A percentile compares a stretch with the other conserved stretches of the same genome.
These are phyloP conservation scores for Bucco capensis DNA, from an alignment of 2,113 vertebrate genomes.

Conservation along the genomic window DNA sequence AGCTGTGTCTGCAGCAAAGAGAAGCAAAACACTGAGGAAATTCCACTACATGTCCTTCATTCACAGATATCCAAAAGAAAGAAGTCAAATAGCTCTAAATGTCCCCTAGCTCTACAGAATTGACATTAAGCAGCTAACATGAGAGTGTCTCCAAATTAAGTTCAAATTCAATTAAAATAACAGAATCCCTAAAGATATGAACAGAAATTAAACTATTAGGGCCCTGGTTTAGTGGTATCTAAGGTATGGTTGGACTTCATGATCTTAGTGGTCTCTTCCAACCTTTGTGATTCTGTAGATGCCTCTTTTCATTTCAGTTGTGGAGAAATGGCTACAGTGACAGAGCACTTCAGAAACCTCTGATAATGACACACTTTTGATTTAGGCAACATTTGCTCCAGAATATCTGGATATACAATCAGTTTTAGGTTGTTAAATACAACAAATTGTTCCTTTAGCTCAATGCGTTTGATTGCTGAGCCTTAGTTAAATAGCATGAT, in stretches of 20 bases:
- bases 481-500: background rate
- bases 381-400: background rate
- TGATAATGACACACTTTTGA: background rate
- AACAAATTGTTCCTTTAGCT: background rate
- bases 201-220: too few relatives aligned
- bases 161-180: background rate
- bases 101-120: background rate
- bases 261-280: too few relatives aligned
- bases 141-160: background rate
- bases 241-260: too few relatives aligned
- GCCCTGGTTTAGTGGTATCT: too few relatives aligned
- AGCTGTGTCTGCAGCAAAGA: too few relatives aligned
- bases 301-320: background rate
- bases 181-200: background rate
- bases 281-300: too few relatives aligned
- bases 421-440: background rate
- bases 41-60: too few relatives aligned
- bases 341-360: background rate
- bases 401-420: background rate
- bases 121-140: background rate
- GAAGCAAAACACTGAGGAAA: too few relatives aligned
- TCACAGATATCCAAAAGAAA: too few relatives aligned
- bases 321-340: background rate
- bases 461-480: background rate
- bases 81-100: background rate